phyloP scores from a whole-genome alignment of 64 coral and sea anemone species.

The Cladopsammia gracilis region DNA sequence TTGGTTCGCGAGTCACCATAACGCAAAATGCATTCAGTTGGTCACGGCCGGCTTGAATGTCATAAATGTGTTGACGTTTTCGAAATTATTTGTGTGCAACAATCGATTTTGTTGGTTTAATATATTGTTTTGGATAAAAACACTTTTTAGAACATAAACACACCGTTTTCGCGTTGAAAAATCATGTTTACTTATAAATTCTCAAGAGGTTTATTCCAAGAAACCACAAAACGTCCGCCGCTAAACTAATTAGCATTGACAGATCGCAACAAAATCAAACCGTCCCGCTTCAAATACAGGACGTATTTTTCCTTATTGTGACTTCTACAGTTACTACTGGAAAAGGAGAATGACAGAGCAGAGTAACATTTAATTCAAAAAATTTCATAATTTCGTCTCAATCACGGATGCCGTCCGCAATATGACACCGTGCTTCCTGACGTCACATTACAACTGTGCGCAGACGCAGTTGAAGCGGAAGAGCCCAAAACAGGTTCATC shows the following conservation, averaged over 20 bases:
- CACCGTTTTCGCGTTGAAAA: not conserved
- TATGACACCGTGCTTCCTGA: not conserved
- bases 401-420: not conserved
- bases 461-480: not conserved
- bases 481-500: slow-evolving; percentile 3
- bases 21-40: slow-evolving; percentile 19
- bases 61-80: not conserved
- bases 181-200: not conserved
- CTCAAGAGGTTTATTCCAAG: slow-evolving; percentile 31
- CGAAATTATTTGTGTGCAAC: not conserved
- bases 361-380: not conserved
- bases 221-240: not conserved
- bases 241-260: slow-evolving; percentile 17
- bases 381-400: not conserved
- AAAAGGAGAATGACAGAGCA: not conserved
- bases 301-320: not conserved
- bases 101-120: not conserved
- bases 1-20: slow-evolving; percentile 41
- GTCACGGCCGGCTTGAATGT: slow-evolving; percentile 36
- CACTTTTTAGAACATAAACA: not conserved
- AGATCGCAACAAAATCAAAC: not conserved
- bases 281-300: not conserved
- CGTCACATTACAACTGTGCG: not conserved
- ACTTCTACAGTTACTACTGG: too few relatives aligned
- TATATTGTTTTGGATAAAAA: not conserved